Evolutionary conservation across 2,888 invertebrate species (phyloP).

Genomic region (Callinectes sapidus): DNA sequence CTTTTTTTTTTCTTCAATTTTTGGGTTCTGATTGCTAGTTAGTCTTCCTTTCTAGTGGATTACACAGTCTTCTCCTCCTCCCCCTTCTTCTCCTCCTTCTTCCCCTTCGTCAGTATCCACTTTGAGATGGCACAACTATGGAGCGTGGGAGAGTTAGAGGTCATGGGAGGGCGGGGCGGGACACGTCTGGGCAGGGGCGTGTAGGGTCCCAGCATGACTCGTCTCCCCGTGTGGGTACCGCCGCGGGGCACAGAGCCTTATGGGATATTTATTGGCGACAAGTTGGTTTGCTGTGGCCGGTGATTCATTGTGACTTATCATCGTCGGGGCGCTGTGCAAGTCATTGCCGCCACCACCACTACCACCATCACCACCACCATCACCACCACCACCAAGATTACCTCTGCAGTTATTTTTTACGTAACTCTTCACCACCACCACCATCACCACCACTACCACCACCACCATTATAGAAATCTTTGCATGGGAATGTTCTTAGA

Average conservation of each 20-base stretch:
- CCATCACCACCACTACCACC: not conserved
- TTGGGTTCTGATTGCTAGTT: not conserved
- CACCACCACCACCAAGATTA: not conserved
- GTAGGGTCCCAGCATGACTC: not conserved
- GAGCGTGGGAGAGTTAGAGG: not conserved
- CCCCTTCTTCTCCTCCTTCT: not conserved
- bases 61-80: not conserved
- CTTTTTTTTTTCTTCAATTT: not conserved
- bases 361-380: slow-evolving; percentile 1
- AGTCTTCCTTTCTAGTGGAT: not conserved
- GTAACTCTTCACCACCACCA: not conserved
- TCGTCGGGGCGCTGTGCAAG: slow-evolving; percentile 14
- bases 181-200: not conserved
- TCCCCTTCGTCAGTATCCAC: not conserved
- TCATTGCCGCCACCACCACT: not conserved
- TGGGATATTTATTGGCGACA: slow-evolving; percentile 43
- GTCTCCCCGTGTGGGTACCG: not conserved
- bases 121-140: not conserved
- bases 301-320: slow-evolving; percentile 29
- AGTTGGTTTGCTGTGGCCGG: slow-evolving; percentile 35
- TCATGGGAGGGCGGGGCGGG: not conserved
- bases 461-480: not conserved
- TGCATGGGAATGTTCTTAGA: not conserved
- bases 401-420: not conserved
- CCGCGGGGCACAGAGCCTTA: slow-evolving; percentile 17